phyloP scores from a whole-genome alignment of 2,888 invertebrate genomes.

The Lepidochitona cinerea region DNA sequence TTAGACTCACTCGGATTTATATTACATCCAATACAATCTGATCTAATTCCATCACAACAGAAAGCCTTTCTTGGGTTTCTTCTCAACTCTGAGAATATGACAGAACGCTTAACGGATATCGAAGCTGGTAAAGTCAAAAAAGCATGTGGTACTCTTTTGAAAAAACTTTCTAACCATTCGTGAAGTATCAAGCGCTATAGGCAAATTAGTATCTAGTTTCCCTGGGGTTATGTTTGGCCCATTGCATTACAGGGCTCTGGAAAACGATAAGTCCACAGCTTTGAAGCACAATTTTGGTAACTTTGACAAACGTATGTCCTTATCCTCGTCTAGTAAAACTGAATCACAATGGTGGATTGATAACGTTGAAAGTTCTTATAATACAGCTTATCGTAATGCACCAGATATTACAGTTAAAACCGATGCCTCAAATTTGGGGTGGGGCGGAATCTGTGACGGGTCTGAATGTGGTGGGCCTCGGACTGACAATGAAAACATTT shows the following conservation, averaged over 20 bases:
- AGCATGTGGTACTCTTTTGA: slow-evolving; percentile 12
- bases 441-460: background rate
- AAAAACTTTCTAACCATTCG: slow-evolving; percentile 12
- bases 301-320: slow-evolving; percentile 13
- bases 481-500: background rate
- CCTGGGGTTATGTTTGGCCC: slow-evolving; percentile 28
- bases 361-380: background rate
- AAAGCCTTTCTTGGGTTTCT: background rate
- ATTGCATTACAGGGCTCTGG: slow-evolving; percentile 29
- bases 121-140: slow-evolving; percentile 7
- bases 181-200: slow-evolving; percentile 23
- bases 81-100: slow-evolving; percentile 9
- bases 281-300: slow-evolving; percentile 24
- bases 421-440: background rate
- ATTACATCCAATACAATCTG: slow-evolving; percentile 22
- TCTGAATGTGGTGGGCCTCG: background rate
- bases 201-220: slow-evolving; percentile 26
- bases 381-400: background rate
- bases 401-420: background rate
- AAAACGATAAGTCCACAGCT: slow-evolving; percentile 24
- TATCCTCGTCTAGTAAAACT: background rate
- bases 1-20: slow-evolving; percentile 20
- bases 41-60: slow-evolving; percentile 11
- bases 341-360: background rate
- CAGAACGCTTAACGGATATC: slow-evolving; percentile 13